Evolutionary conservation across 2,797 vertebrate genomes (phyloP).

Genomic region (Rhodeus uyekii): DNA sequence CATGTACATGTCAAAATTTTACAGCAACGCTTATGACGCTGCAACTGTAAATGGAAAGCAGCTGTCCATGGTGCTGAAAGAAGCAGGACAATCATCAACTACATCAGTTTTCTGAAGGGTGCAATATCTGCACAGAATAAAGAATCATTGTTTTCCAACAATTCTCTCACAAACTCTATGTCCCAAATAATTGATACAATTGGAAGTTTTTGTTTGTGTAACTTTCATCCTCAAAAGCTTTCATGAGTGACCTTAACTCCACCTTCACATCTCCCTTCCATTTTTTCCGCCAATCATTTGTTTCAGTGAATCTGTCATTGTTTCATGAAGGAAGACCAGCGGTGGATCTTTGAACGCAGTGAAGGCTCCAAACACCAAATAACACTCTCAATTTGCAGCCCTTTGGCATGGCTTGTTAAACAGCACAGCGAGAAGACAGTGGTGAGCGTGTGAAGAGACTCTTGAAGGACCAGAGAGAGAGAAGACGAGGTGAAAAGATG

Average conservation of each 20-base stretch:
- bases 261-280: neutral
- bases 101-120: neutral
- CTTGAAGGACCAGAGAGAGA: neutral
- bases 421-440: constrained; percentile 17
- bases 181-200: neutral
- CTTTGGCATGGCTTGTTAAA: constrained; percentile 36
- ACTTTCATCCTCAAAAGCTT: neutral
- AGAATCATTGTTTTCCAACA: neutral
- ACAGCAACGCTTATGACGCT: neutral
- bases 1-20: neutral
- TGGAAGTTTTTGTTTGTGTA: neutral
- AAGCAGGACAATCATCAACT: neutral
- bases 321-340: neutral
- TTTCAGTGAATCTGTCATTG: constrained; percentile 1
- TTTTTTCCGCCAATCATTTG: neutral
- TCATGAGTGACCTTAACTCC: neutral
- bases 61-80: constrained; percentile 25
- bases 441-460: constrained; percentile 4
- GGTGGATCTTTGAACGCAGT: neutral
- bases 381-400: constrained; percentile 27
- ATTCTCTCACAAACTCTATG: neutral
- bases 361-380: constrained; percentile 27
- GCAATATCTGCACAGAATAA: neutral
- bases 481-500: neutral
- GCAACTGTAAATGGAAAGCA: neutral